Conservation (phyloP, 2,888 invertebrate species). For the Junonia oenone region DNA sequence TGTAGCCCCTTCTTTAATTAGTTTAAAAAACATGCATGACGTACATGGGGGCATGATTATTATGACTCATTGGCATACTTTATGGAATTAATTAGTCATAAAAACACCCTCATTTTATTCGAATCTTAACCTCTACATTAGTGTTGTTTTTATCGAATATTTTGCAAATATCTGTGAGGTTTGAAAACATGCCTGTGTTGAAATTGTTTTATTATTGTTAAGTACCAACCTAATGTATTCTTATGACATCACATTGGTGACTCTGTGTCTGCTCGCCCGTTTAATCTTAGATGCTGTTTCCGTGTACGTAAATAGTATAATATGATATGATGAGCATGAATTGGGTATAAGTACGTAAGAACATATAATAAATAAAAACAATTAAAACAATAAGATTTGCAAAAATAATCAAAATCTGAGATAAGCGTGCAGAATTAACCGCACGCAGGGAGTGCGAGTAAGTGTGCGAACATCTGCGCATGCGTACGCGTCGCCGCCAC, state of each 20-base stretch:
- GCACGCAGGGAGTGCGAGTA: conserved; percentile 3
- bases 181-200: too few relatives aligned
- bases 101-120: conserved; percentile 12
- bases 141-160: neutral
- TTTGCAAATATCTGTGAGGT: too few relatives aligned
- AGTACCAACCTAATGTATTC: too few relatives aligned
- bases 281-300: too few relatives aligned
- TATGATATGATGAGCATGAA: neutral
- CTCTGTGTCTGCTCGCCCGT: too few relatives aligned
- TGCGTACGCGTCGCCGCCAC: conserved; percentile 58
- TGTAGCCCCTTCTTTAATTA: conserved; percentile 15
- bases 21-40: neutral
- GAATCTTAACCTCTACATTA: conserved; percentile 4
- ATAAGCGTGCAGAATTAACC: conserved; percentile 19
- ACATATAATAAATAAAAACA: neutral
- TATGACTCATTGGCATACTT: conserved; percentile 37
- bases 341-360: too few relatives aligned
- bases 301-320: too few relatives aligned
- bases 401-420: neutral
- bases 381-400: neutral
- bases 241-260: too few relatives aligned
- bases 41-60: conserved; percentile 10
- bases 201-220: too few relatives aligned
- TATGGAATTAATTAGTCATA: conserved; percentile 23
- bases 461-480: conserved; percentile 44